These are phyloP conservation scores for Aricia agestis DNA, from an alignment of 1,140 invertebrate genomes.

Conservation along the genomic window DNA sequence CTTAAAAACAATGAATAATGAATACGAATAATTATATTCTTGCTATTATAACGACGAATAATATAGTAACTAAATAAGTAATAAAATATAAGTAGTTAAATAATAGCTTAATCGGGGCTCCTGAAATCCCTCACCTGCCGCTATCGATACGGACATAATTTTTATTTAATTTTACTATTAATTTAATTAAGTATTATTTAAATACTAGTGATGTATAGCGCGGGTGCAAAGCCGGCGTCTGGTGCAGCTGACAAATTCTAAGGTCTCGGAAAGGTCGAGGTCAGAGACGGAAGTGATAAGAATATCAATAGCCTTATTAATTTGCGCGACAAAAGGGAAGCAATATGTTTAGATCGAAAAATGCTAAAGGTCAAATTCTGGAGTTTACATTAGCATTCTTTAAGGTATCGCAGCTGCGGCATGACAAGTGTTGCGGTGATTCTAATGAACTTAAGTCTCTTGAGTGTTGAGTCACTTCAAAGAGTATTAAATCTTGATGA, in stretches of 20 bases:
- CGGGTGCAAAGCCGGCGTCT: neutral
- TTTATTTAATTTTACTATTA: slow-evolving; percentile 10
- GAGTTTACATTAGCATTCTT: neutral
- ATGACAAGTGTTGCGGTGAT: no score
- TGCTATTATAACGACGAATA: slow-evolving; percentile 6
- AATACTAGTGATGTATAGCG: slow-evolving; percentile 10
- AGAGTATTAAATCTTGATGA: no score
- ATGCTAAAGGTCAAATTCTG: neutral
- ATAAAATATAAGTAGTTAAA: neutral
- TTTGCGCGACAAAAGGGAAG: neutral
- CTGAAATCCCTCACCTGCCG: neutral
- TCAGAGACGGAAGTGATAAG: slow-evolving; percentile 1
- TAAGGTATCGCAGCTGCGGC: no score
- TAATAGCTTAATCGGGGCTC: slow-evolving; percentile 3
- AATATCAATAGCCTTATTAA: neutral
- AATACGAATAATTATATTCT: neutral
- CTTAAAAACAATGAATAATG: neutral
- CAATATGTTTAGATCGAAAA: neutral
- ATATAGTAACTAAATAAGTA: slow-evolving; percentile 9
- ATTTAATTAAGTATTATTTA: slow-evolving; percentile 13
- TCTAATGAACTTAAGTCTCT: no score
- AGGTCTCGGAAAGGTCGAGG: slow-evolving; percentile 2
- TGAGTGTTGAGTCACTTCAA: no score
- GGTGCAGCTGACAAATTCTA: slow-evolving; percentile 5
- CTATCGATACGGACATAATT: neutral